Base-by-base conservation (phyloP, 1,140 invertebrate species). In the Belonocnema kinseyi region DNA sequence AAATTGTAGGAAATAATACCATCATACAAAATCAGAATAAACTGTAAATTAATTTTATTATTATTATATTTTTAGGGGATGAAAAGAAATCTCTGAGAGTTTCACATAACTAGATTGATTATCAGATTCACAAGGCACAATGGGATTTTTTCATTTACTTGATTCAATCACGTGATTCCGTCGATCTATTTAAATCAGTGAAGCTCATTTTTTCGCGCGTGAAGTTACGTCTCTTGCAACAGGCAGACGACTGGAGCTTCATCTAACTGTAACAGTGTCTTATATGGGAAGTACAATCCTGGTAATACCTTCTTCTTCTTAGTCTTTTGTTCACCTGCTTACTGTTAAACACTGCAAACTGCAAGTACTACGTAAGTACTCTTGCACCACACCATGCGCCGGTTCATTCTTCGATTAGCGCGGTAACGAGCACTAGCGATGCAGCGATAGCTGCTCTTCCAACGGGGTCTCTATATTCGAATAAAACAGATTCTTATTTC, bases 201-300 rank as follows among this genome's bases (percentile, higher is more conserved):
- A 61, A 80, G 81, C 77, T 79, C 80, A 46, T 83, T 78, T 78
- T 79, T 80, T 84, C 76, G 74, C 66, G 61, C 50, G 58, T 50
- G 61, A 81, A 75, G 79, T 85, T 81, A 82, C 80, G 77, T 80
- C 80, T 83, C 51, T 80, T 81, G 75, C 81, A 76, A 79, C 82
- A 80, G 86, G 85, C 84, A 83, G 77, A 77, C 85, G 75, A 88
- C 87, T 87, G 87, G 84, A 85, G 80, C 75, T 83, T 83, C 79
- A 75, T 58, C 73, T 84, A 90, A 89, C 83, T 83, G 86, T 86
- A 88, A 86, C 87, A 88, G 71, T 80, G 81, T 88, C 86, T 90
- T 90, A 89, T 90, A 89, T 78, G 61, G 79, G 76, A 72, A 72
- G 82, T 82, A 78, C 80, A 81, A 78, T 80, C 81, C 75, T 78